Evolutionary conservation across 2,113 vertebrate genomes (phyloP), one percentile per base, ranked within the genome.

Genomic region (Setophaga coronata): DNA sequence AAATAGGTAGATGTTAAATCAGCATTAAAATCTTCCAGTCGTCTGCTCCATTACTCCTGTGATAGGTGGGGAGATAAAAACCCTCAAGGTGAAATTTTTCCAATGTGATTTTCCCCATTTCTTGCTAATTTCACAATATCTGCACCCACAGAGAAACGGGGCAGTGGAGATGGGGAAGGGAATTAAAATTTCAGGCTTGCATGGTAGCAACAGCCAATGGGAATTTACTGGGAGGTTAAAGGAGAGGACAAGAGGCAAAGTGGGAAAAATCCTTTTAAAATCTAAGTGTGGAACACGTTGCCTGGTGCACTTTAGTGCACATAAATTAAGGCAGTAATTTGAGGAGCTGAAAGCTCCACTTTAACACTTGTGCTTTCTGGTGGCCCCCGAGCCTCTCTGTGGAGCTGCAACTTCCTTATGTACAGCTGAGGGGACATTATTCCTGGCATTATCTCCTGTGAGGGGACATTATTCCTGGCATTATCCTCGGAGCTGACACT

Each of bases 291-390:
- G 82, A 81, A 17, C 80, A 38, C 84, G 71, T 85, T 85, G 82
- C 65, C 66, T 88, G 69, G 72, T 74, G 77, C 76, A 61, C 94
- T 93, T 87, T 88, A 72, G 61, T 91, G 88, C 78, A 91, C 88
- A 92, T 92, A 94, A 96, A 95, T 95, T 95, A 91, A 95, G 93
- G 84, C 86, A 76, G 83, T 95, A 95, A 95, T 96, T 93, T 72
- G 70, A 76, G 86, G 78, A 96, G 65, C 82, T 89, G 95, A 91
- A 91, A 93, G 90, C 89, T 97, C 54, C 18, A 33, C 76, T 91
- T 95, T 84, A 97, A 61, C 90, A 92, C 93, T 95, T 31, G 64
- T 83, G 82, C 64, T 90, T 95, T 88, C 90, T 88, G 83, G 88
- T 94, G 94, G 93, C 93, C 58, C 90, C 84, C 17, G 33, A 94